These are phyloP conservation scores for Meloe dianella DNA, from an alignment of 2,888 invertebrate genomes.

Conservation along the genomic window DNA sequence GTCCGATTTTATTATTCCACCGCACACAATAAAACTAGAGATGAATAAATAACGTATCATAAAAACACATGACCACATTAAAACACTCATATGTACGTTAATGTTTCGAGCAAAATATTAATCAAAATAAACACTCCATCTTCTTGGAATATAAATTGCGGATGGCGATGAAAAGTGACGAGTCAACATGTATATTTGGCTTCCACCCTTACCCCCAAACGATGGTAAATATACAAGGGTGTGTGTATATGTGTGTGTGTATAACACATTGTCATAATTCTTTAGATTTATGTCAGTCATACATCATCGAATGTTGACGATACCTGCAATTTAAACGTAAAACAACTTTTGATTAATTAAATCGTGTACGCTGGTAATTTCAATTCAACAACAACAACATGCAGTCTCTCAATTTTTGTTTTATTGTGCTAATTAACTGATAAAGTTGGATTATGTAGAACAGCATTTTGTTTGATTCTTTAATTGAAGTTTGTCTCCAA, in stretches of 20 bases:
- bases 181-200: slow-evolving; percentile 39
- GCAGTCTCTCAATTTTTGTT: not conserved
- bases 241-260: slow-evolving; percentile 6
- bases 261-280: slow-evolving; percentile 16
- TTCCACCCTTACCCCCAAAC: slow-evolving; percentile 21
- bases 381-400: too few species aligned
- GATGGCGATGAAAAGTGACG: slow-evolving; percentile 38
- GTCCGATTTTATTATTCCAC: not conserved
- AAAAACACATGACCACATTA: slow-evolving; percentile 5
- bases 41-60: slow-evolving; percentile 18
- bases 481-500: slow-evolving; percentile 7
- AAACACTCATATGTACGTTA: slow-evolving; percentile 1
- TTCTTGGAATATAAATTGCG: slow-evolving; percentile 34
- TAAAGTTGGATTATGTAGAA: not conserved
- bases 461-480: not conserved
- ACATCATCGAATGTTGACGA: not conserved
- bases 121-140: slow-evolving; percentile 35
- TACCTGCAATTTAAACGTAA: not conserved
- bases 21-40: not conserved
- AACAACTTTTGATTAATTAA: slow-evolving; percentile 8
- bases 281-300: slow-evolving; percentile 21
- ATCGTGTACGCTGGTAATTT: not conserved
- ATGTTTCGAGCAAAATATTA: slow-evolving; percentile 30
- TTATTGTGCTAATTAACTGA: not conserved
- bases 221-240: not conserved